Conservation (phyloP, 2,888 invertebrate species). For the Anodontia alba region DNA sequence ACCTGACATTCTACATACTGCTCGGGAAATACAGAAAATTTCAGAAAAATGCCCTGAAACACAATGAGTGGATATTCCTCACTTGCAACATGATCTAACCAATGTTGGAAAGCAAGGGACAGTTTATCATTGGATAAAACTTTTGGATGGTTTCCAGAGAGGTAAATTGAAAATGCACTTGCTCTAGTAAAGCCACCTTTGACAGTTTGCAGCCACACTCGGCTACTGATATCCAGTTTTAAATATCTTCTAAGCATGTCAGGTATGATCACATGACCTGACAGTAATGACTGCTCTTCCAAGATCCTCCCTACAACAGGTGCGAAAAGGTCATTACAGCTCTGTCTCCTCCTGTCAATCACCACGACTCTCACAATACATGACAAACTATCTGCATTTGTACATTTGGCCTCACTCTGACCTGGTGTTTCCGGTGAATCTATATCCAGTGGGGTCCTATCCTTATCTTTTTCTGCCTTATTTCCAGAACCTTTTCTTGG, state of each 20-base stretch:
- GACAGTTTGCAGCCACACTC: constrained; percentile 74
- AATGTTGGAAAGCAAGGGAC: constrained; percentile 70
- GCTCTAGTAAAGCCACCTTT: constrained; percentile 43
- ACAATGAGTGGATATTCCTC: constrained; percentile 75
- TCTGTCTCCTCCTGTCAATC: constrained; percentile 66
- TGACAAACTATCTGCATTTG: constrained; percentile 23
- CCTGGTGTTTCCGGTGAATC: constrained; percentile 5
- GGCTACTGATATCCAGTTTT: constrained; percentile 74
- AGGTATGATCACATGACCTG: constrained; percentile 77
- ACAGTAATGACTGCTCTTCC: constrained; percentile 65
- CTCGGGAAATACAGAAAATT: constrained; percentile 73
- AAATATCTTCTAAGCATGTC: constrained; percentile 74
- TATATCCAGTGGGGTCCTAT: neutral
- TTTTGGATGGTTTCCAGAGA: constrained; percentile 73
- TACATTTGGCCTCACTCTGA: constrained; percentile 10
- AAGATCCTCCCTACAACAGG: constrained; percentile 61
- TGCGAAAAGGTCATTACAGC: constrained; percentile 61
- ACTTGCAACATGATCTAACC: constrained; percentile 68
- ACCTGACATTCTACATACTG: constrained; percentile 70
- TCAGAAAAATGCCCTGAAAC: constrained; percentile 75
- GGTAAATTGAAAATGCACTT: constrained; percentile 65
- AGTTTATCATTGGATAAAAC: constrained; percentile 68
- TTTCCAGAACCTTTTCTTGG: constrained; percentile 13
- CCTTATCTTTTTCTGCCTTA: neutral
- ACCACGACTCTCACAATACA: constrained; percentile 76